Evolutionary conservation across 2,113 vertebrate species (phyloP).

Genomic region (Brachyhypopomus gauderio): DNA sequence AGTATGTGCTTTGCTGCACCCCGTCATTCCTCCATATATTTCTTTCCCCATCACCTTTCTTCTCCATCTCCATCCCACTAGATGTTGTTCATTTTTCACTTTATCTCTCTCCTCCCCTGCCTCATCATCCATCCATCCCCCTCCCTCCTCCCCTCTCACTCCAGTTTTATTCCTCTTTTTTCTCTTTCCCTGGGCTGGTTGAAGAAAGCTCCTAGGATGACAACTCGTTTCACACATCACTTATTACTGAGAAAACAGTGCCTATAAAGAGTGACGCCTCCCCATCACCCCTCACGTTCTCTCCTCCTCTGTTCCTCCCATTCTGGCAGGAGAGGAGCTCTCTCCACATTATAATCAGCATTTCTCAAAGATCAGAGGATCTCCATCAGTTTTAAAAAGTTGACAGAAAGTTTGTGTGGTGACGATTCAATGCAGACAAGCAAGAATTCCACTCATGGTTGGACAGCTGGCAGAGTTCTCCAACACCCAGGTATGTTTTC

Average conservation of each 20-base stretch:
- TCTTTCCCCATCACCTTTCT: constrained; percentile 25
- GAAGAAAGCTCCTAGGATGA: constrained; percentile 48
- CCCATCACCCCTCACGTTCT: constrained; percentile 25
- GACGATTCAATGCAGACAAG: constrained; percentile 40
- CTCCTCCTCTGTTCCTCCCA: constrained; percentile 17
- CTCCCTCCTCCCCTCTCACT: constrained; percentile 11
- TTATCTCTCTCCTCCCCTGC: not conserved
- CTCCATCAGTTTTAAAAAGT: not conserved
- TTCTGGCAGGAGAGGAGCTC: not conserved
- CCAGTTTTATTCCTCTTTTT: constrained; percentile 25
- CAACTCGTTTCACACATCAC: constrained; percentile 59
- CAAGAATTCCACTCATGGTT: constrained; percentile 33
- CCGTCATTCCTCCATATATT: constrained; percentile 47
- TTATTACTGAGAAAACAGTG: constrained; percentile 55
- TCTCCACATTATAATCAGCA: constrained; percentile 50
- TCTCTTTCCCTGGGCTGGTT: constrained; percentile 27
- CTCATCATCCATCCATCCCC: constrained; percentile 26
- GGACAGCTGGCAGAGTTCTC: constrained; percentile 11
- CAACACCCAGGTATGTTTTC: constrained; percentile 5
- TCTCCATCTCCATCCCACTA: constrained; percentile 27
- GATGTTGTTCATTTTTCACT: not conserved
- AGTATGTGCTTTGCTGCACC: constrained; percentile 41
- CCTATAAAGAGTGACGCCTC: constrained; percentile 39
- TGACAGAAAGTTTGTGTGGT: not conserved
- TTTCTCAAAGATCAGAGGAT: constrained; percentile 36